Conservation (phyloP, 2,797 vertebrate species). For the Calcarius lapponicus region DNA sequence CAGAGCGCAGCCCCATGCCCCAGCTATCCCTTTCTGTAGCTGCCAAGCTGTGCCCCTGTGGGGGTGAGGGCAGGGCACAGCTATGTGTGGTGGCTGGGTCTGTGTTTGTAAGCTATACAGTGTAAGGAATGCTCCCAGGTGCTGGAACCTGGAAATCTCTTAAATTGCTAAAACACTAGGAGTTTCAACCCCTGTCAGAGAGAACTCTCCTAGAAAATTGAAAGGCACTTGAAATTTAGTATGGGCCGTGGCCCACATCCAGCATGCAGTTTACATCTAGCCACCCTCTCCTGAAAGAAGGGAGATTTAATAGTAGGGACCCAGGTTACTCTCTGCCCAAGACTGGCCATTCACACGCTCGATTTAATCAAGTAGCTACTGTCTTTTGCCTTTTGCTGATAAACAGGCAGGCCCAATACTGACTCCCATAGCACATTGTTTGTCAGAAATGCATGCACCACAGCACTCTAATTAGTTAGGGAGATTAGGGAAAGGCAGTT, state of each 20-base stretch:
- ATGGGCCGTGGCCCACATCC: neutral
- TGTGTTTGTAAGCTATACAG: neutral
- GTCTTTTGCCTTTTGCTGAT: neutral
- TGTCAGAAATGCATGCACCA: neutral
- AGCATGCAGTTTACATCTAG: neutral
- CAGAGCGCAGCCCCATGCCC: neutral
- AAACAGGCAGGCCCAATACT: neutral
- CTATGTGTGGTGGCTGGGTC: neutral
- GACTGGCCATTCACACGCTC: neutral
- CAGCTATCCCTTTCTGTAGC: neutral
- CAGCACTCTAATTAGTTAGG: neutral
- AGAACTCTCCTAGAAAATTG: neutral
- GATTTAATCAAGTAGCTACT: neutral
- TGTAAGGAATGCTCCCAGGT: neutral
- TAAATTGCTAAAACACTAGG: neutral
- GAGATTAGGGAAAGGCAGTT: neutral
- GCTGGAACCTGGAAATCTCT: neutral
- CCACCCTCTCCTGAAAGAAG: neutral
- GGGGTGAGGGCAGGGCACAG: neutral
- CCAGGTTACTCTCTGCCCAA: rapidly evolving
- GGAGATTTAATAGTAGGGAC: neutral
- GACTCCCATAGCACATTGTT: neutral
- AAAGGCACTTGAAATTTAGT: neutral
- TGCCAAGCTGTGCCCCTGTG: neutral
- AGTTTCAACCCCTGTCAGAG: neutral